A percentile compares a stretch with the other conserved stretches of the same genome.
These are phyloP conservation scores for Hippopotamus amphibius DNA, from an alignment of 2,113 vertebrate genomes.

Conservation along the genomic window DNA sequence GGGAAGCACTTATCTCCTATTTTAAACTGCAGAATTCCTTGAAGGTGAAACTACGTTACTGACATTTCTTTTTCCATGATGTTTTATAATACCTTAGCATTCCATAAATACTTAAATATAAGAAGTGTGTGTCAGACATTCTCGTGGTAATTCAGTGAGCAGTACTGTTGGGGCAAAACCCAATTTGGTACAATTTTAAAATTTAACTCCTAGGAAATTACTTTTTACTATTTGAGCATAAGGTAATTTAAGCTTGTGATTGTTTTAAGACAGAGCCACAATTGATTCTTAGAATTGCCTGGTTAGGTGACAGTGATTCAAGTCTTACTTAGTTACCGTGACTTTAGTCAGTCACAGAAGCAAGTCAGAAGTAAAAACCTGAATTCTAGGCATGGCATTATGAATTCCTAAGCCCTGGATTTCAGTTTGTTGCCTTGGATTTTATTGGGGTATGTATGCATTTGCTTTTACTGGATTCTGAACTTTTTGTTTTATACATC, in stretches of 20 bases:
- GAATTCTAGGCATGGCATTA: not conserved
- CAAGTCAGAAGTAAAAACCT: not conserved
- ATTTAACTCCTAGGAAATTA: not conserved
- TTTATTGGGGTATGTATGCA: not conserved
- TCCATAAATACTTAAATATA: not conserved
- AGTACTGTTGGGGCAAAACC: not conserved
- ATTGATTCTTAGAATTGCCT: slow-evolving; percentile 5
- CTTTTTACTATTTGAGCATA: not conserved
- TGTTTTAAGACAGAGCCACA: not conserved
- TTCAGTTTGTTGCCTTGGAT: not conserved
- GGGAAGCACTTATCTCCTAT: not conserved
- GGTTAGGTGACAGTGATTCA: not conserved
- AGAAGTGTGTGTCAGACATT: not conserved
- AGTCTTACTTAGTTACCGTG: slow-evolving; percentile 27
- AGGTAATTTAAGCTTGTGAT: not conserved
- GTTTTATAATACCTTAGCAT: not conserved
- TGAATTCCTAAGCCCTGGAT: not conserved
- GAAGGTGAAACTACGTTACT: not conserved
- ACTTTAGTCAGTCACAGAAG: slow-evolving; percentile 16
- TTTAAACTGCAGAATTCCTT: not conserved
- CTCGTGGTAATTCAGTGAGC: not conserved
- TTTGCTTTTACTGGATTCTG: slow-evolving; percentile 43
- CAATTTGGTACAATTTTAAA: slow-evolving; percentile 1
- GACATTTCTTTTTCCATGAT: not conserved
- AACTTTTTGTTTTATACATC: not conserved